Conservation (phyloP, 1,140 invertebrate genomes). For the Wasmannia auropunctata region DNA sequence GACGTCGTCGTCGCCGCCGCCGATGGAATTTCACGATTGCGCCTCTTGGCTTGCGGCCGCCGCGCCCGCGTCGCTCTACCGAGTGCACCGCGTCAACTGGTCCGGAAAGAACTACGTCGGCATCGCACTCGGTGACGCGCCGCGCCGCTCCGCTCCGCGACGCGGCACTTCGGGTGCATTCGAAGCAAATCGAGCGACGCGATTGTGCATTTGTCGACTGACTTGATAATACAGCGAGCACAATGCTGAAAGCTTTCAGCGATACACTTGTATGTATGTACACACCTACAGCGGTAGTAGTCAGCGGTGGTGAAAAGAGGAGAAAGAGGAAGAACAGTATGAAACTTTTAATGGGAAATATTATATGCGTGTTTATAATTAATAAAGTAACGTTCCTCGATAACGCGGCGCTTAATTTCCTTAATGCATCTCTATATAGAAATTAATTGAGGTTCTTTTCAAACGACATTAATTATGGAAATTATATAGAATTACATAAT, state of each 20-base stretch:
- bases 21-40: not conserved
- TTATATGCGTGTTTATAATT: not conserved
- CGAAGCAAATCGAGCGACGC: constrained; percentile 27
- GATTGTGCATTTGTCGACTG: constrained; percentile 24
- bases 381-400: not conserved
- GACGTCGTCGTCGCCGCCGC: not conserved
- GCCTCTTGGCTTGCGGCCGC: not conserved
- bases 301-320: not conserved
- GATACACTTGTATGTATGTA: not conserved
- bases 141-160: not conserved
- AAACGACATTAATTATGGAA: not conserved
- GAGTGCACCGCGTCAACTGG: not conserved
- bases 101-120: not conserved
- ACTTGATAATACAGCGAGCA: constrained; percentile 12
- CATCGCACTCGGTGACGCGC: not conserved
- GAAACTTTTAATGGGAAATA: not conserved
- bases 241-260: not conserved
- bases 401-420: not conserved
- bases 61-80: not conserved
- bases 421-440: not conserved
- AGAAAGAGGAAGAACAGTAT: not conserved
- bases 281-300: no score
- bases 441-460: not conserved
- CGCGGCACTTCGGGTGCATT: not conserved
- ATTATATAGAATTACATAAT: not conserved